Conservation (phyloP, 2,113 vertebrate species). For the Hypomesus transpacificus region DNA sequence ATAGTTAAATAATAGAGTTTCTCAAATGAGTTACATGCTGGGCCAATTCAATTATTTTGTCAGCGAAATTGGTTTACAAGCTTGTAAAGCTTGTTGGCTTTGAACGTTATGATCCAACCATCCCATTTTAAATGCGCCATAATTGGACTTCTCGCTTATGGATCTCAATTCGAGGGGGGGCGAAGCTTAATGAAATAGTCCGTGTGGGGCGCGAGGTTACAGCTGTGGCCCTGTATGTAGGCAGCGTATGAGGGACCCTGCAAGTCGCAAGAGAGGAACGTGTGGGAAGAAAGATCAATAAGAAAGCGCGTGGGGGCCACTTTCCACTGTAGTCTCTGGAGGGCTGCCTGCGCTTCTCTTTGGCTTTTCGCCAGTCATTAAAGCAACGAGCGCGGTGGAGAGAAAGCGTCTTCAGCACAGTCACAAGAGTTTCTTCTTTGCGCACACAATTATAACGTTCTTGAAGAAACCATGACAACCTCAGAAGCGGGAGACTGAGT, state of each 20-base stretch:
- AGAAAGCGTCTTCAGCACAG: neutral
- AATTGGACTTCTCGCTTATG: neutral
- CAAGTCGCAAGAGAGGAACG: neutral
- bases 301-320: neutral
- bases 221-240: slow-evolving; percentile 7
- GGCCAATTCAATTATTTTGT: too few species aligned
- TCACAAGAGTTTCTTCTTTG: neutral
- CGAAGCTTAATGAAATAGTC: slow-evolving; percentile 6
- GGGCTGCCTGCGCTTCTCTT: neutral
- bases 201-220: neutral
- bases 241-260: neutral
- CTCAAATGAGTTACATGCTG: too few species aligned
- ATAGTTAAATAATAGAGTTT: too few species aligned
- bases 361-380: neutral
- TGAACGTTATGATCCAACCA: neutral
- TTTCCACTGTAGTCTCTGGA: slow-evolving; percentile 1
- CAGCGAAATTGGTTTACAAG: too few species aligned
- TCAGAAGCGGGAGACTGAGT: neutral
- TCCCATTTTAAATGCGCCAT: neutral
- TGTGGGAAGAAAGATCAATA: neutral
- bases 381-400: neutral
- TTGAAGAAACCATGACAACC: slow-evolving; percentile 1
- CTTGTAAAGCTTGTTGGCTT: too few species aligned
- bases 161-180: neutral
- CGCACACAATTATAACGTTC: neutral